Conservation (phyloP, 2,888 invertebrate genomes). For the Cinara cedri region DNA sequence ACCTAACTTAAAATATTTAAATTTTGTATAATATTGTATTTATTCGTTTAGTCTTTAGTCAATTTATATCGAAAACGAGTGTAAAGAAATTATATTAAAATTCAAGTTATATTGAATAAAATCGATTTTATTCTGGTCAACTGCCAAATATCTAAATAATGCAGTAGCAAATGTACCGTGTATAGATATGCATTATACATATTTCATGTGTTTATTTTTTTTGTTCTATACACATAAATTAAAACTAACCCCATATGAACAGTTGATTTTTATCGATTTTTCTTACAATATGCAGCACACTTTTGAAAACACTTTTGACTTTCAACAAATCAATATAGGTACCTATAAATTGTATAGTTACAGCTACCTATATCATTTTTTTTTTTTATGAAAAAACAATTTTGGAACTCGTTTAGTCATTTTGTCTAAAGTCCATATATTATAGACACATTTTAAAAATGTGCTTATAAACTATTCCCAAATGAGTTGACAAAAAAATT, state of each 20-base stretch:
- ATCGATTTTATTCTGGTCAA: neutral
- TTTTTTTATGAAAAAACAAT: too few relatives aligned
- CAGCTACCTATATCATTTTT: too few relatives aligned
- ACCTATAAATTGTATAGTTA: too few relatives aligned
- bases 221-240: slow-evolving; percentile 29
- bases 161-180: slow-evolving; percentile 42
- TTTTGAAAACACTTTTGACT: neutral
- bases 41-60: too few relatives aligned
- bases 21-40: neutral
- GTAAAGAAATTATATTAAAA: neutral
- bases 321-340: neutral
- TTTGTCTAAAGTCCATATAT: too few relatives aligned
- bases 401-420: too few relatives aligned
- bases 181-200: neutral
- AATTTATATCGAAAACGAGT: too few relatives aligned
- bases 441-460: too few relatives aligned
- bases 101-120: neutral
- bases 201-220: neutral
- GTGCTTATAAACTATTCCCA: too few relatives aligned
- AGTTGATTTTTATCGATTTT: neutral
- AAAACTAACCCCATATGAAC: neutral
- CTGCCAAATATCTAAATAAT: slow-evolving; percentile 24
- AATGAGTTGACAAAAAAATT: too few relatives aligned
- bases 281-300: neutral
- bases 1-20: too few relatives aligned